Percentiles rank a stretch among this genome's conserved stretches.
These are phyloP conservation scores for Psephotus haematonotus DNA, from an alignment of 2,113 vertebrate species.

Conservation along the genomic window DNA sequence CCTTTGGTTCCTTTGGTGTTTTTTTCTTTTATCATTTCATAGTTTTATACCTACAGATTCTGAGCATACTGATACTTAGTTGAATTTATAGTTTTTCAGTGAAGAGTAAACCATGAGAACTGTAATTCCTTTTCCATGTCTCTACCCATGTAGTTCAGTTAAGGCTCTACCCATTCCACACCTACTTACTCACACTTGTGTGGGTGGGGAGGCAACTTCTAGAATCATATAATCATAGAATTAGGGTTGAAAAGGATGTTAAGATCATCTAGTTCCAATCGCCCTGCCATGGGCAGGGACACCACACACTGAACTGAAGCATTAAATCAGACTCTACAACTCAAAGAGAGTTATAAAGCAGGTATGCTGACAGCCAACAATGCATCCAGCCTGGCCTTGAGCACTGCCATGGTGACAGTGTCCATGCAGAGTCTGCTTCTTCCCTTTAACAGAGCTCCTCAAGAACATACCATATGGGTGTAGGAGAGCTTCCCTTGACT, in stretches of 20 bases:
- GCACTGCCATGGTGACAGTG: not conserved
- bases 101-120: not conserved
- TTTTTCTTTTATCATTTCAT: not conserved
- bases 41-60: not conserved
- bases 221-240: not conserved
- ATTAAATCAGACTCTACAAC: no score
- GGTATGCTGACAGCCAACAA: not conserved
- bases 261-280: not conserved
- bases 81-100: not conserved
- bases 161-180: not conserved
- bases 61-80: not conserved
- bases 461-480: rapidly evolving
- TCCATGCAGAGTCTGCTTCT: not conserved
- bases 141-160: not conserved
- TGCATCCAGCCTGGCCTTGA: not conserved
- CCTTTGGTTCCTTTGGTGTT: not conserved
- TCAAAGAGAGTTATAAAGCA: no score
- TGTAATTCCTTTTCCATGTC: not conserved
- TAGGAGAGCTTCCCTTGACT: not conserved
- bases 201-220: not conserved
- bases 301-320: not conserved
- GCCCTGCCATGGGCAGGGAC: not conserved
- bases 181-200: not conserved
- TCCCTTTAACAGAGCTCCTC: not conserved
- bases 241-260: not conserved